These are phyloP conservation scores for Falco columbarius DNA, from an alignment of 2,797 vertebrate genomes.

Conservation along the genomic window DNA sequence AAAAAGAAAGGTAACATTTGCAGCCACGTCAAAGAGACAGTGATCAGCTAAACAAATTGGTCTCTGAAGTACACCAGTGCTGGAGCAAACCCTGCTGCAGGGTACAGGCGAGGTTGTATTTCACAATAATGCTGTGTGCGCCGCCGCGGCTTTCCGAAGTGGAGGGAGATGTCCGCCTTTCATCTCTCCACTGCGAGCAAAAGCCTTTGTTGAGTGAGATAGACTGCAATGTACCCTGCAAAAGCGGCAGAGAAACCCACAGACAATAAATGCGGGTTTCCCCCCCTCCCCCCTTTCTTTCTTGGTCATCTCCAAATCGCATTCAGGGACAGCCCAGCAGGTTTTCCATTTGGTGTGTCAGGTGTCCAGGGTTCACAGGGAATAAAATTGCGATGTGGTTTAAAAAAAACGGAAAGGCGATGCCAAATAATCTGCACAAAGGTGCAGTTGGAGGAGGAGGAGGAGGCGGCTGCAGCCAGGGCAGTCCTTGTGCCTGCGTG, in stretches of 20 bases:
- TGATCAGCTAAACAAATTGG: slow-evolving; percentile 93
- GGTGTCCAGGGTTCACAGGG: background rate
- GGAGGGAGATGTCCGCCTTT: slow-evolving; percentile 68
- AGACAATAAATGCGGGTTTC: background rate
- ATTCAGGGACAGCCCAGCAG: slow-evolving; percentile 4
- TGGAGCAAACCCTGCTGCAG: slow-evolving; percentile 82
- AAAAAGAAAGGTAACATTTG: slow-evolving; percentile 94
- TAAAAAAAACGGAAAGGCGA: slow-evolving; percentile 4
- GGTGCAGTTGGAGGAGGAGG: slow-evolving; percentile 71
- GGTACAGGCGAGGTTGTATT: slow-evolving; percentile 82
- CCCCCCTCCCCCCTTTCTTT: too few species aligned
- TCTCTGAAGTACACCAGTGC: slow-evolving; percentile 89
- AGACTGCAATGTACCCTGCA: slow-evolving; percentile 12
- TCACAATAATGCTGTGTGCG: slow-evolving; percentile 80
- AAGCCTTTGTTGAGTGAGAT: slow-evolving; percentile 77
- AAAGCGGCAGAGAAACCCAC: background rate
- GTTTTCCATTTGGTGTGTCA: slow-evolving; percentile 4
- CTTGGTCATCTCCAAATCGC: background rate
- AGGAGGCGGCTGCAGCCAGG: slow-evolving; percentile 44
- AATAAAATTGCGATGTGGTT: background rate
- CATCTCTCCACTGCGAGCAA: slow-evolving; percentile 47
- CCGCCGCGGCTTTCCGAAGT: slow-evolving; percentile 59
- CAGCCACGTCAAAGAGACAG: slow-evolving; percentile 91
- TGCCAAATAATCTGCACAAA: slow-evolving; percentile 61
- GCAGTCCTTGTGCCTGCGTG: slow-evolving; percentile 51